phyloP scores from a whole-genome alignment of 1,140 invertebrate genomes.

The Fopius arisanus region DNA sequence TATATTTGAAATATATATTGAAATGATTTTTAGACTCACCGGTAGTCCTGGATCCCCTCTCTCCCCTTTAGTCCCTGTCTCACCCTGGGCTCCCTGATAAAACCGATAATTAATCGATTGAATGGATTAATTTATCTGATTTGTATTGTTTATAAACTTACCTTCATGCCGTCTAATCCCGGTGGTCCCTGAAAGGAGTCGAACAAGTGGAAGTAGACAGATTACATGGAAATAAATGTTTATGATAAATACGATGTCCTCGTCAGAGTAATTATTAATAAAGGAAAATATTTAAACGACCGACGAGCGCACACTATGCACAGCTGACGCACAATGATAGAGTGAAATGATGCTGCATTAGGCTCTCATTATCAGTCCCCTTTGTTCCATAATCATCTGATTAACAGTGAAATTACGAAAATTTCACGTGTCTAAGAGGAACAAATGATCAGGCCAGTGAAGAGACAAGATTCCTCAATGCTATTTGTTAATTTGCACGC shows the following conservation, averaged over 20 bases:
- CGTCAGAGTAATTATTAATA: constrained; percentile 9
- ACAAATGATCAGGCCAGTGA: neutral
- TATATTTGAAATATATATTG: no score
- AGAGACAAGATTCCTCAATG: neutral
- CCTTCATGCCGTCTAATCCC: constrained; percentile 75
- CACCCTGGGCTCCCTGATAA: constrained; percentile 86
- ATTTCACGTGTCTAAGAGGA: no score
- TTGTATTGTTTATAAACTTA: no score
- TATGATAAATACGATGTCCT: constrained; percentile 25
- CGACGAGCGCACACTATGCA: constrained; percentile 39
- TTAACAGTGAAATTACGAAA: neutral
- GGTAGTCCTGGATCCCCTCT: constrained; percentile 89
- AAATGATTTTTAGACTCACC: constrained; percentile 82
- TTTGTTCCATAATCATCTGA: constrained; percentile 10
- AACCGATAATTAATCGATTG: neutral
- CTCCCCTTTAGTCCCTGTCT: constrained; percentile 89
- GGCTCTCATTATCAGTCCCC: constrained; percentile 8
- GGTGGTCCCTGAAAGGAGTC: constrained; percentile 69
- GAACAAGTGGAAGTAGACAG: constrained; percentile 49
- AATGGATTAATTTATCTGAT: neutral
- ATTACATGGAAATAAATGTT: constrained; percentile 20
- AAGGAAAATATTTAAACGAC: constrained; percentile 28
- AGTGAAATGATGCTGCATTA: constrained; percentile 19
- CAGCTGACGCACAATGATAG: constrained; percentile 23
- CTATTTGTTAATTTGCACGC: neutral